phyloP scores from a whole-genome alignment of 2,113 vertebrate species.

The Bombycilla garrulus region DNA sequence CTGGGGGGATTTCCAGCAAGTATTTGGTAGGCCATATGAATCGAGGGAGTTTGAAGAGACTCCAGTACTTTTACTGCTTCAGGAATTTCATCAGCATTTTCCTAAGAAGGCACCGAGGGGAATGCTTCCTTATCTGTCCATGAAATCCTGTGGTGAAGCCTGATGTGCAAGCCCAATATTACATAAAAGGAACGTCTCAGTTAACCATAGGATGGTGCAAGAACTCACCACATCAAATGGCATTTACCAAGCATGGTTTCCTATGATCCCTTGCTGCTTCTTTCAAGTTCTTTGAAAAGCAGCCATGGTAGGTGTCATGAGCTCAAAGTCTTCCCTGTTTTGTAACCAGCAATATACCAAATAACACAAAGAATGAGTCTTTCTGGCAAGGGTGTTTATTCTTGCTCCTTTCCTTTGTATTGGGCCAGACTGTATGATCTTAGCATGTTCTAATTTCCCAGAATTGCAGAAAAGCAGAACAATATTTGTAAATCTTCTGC shows the following conservation, averaged over 20 bases:
- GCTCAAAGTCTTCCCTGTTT: conserved; percentile 27
- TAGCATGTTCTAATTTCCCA: conserved; percentile 34
- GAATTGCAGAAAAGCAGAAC: conserved; percentile 20
- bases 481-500: neutral
- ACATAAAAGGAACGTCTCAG: conserved; percentile 20
- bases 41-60: neutral
- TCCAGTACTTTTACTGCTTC: conserved; percentile 10
- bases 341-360: conserved; percentile 38
- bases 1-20: conserved; percentile 17
- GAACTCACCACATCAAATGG: conserved; percentile 61
- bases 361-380: conserved; percentile 17
- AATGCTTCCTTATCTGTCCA: conserved; percentile 52
- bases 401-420: neutral
- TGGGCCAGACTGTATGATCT: neutral
- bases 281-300: conserved; percentile 33
- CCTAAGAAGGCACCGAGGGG: neutral
- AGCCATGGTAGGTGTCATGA: conserved; percentile 50
- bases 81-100: conserved; percentile 28
- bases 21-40: neutral
- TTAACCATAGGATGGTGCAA: conserved; percentile 55
- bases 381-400: neutral
- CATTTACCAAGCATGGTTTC: neutral
- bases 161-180: conserved; percentile 22
- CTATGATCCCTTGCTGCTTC: neutral
- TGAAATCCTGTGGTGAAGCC: conserved; percentile 28